Base-by-base conservation (phyloP, 2,113 vertebrate genomes). In the Paramisgurnus dabryanus region DNA sequence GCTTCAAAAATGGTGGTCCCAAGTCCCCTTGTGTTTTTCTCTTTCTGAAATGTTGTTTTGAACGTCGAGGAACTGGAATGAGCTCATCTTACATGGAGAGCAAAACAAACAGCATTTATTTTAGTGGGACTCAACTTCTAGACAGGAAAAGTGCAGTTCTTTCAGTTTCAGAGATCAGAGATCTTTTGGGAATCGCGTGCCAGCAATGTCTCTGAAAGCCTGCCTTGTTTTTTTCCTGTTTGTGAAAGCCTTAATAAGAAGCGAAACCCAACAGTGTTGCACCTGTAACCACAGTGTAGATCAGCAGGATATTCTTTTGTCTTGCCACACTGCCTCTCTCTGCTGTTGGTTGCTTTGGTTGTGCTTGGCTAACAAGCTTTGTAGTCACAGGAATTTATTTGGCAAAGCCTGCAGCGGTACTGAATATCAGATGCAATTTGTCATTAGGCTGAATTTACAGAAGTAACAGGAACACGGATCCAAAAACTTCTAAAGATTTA, bases 281-380 rank as follows among this genome's bases (percentile, higher is more conserved):
- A 87, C 82, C 85, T 85, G 83, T 86, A 85, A 86, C 75, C 45
- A 69, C 49, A 86, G 73, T 83, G 67, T 79, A 82, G 79, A 86
- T 87, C 76, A 78, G 78, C 41, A 57, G 45, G 78, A 82, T 76
- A 68, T 40, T 45, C 70, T 69, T 57, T 68, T 67, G 18, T 75
- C 81, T 85, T 55, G 27, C 27, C 27, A 34, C 27, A 34, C 27
- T 34, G 27, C 27, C 3, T 34, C 27, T 82, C 45, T 82, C 83
- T 64, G 84, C 72, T 85, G 79, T 84, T 63, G 81, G 65, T 78
- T 47, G 5, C 45, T 10, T 47, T 7, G 73, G 75, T 50, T 81
- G 61, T 10, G 66, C 39, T 66, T 74, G 8, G 67, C 80, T 89
- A 86, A 87, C 82, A 86, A 86, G 87, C 83, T 86, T 82, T 47